Conservation (phyloP, 2,888 invertebrate genomes). For the Cryptus viduatorius region DNA sequence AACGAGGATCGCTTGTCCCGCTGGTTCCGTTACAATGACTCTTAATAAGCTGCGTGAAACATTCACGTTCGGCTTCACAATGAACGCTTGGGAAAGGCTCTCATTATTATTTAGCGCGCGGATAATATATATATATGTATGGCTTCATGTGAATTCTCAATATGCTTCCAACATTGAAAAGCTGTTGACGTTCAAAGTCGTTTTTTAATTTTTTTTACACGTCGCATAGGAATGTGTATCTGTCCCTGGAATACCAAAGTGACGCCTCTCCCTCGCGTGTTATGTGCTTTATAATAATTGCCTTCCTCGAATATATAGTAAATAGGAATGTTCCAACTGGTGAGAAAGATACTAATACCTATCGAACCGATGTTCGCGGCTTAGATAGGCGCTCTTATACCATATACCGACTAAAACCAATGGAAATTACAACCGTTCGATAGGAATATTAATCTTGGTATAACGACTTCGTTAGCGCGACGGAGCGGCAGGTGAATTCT, state of each 20-base stretch:
- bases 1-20: constrained; percentile 39
- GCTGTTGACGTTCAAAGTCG: constrained; percentile 37
- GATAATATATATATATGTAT: neutral
- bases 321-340: constrained; percentile 25
- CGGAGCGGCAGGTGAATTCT: constrained; percentile 62
- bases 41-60: constrained; percentile 56
- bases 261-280: neutral
- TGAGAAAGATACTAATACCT: constrained; percentile 29
- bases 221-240: neutral
- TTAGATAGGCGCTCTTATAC: neutral
- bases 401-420: constrained; percentile 13
- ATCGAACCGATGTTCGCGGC: constrained; percentile 3
- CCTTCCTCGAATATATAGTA: neutral
- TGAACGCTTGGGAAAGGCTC: constrained; percentile 46
- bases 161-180: constrained; percentile 35
- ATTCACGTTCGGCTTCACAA: constrained; percentile 49
- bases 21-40: constrained; percentile 59
- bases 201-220: constrained; percentile 1
- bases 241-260: constrained; percentile 20
- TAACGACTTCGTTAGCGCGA: constrained; percentile 72
- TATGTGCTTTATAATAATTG: constrained; percentile 29
- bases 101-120: constrained; percentile 54
- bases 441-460: constrained; percentile 75
- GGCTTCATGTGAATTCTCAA: constrained; percentile 33
- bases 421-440: constrained; percentile 54